phyloP scores from a whole-genome alignment of 1,140 invertebrate species.

The Drosophila sp. region DNA sequence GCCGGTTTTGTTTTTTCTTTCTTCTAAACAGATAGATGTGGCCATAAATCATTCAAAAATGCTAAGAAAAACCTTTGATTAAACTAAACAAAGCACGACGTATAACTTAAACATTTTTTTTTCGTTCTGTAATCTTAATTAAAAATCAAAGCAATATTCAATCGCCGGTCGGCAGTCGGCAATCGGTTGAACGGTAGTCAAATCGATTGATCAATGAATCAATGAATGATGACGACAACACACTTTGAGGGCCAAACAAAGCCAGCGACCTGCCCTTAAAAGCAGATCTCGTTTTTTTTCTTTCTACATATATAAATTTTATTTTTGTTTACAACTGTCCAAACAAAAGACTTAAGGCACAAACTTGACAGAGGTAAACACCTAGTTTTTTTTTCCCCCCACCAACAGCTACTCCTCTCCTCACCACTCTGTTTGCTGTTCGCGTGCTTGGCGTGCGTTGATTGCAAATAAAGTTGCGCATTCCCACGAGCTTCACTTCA shows the following conservation, averaged over 20 bases:
- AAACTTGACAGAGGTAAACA: conserved; percentile 33
- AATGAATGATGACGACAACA: conserved; percentile 12
- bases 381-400: background rate
- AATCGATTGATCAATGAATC: conserved; percentile 1
- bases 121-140: conserved; percentile 36
- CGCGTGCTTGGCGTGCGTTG: conserved; percentile 45
- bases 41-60: background rate
- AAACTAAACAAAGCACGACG: conserved; percentile 23
- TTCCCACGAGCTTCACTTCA: conserved; percentile 43
- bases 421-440: conserved; percentile 8
- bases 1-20: conserved; percentile 10
- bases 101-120: conserved; percentile 28
- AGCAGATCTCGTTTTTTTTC: conserved; percentile 16
- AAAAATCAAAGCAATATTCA: conserved; percentile 16
- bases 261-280: conserved; percentile 5
- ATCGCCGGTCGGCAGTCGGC: background rate
- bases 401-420: background rate
- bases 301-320: conserved; percentile 9
- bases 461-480: conserved; percentile 40
- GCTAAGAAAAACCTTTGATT: conserved; percentile 1
- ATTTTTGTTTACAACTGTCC: conserved; percentile 2
- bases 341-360: conserved; percentile 61
- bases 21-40: conserved; percentile 2
- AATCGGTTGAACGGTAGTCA: conserved; percentile 26
- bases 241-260: conserved; percentile 16